These are phyloP conservation scores for Spilosoma lubricipeda DNA, from an alignment of 2,888 invertebrate genomes.

Conservation along the genomic window DNA sequence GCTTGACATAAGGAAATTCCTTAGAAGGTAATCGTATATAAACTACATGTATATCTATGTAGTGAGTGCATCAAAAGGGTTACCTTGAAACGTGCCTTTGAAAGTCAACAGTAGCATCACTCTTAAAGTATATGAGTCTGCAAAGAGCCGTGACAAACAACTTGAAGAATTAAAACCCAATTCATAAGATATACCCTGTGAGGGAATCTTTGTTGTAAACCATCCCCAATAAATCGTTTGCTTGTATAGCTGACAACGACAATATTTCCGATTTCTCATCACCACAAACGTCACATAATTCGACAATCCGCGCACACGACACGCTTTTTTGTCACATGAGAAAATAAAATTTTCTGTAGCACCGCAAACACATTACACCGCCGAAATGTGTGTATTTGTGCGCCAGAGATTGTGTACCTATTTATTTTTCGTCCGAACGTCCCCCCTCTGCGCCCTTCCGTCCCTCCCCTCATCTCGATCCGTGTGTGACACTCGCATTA, in stretches of 20 bases:
- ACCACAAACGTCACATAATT: slow-evolving; percentile 50
- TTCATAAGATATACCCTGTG: neutral
- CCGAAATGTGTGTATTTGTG: slow-evolving; percentile 77
- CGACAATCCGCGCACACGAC: slow-evolving; percentile 46
- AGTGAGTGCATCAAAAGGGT: slow-evolving; percentile 17
- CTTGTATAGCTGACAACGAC: slow-evolving; percentile 18
- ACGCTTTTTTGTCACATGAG: slow-evolving; percentile 57
- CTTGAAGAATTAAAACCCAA: neutral
- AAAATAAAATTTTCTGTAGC: slow-evolving; percentile 68
- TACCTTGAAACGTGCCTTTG: neutral
- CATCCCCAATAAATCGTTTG: neutral
- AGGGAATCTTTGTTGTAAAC: neutral
- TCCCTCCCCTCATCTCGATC: slow-evolving; percentile 43
- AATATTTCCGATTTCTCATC: slow-evolving; percentile 48
- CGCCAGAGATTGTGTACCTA: slow-evolving; percentile 78
- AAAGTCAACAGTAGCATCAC: neutral
- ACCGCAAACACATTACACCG: slow-evolving; percentile 81
- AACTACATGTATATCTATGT: neutral
- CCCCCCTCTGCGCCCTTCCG: slow-evolving; percentile 43
- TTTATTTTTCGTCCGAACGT: slow-evolving; percentile 74
- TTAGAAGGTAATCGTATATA: slow-evolving; percentile 22
- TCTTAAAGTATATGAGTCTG: neutral
- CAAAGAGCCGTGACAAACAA: neutral
- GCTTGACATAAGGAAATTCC: slow-evolving; percentile 36
- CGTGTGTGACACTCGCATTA: slow-evolving; percentile 71